phyloP scores from a whole-genome alignment of 2,888 invertebrate genomes.

The Crocallis elinguaria region DNA sequence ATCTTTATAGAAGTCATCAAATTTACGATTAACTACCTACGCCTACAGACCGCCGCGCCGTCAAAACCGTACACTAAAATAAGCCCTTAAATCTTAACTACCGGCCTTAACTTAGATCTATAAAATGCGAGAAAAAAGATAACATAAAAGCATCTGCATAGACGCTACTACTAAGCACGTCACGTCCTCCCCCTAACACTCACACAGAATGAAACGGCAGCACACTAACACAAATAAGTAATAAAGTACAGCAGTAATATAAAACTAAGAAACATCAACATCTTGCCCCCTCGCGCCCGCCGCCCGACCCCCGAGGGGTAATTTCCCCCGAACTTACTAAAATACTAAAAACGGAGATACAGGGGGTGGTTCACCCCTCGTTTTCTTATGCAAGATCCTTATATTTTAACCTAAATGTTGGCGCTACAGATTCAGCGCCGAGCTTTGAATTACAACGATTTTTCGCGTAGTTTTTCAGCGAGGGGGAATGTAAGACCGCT shows the following conservation, averaged over 20 bases:
- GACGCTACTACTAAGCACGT: slow-evolving; percentile 50
- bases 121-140: slow-evolving; percentile 43
- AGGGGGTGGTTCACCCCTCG: slow-evolving; percentile 67
- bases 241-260: slow-evolving; percentile 84
- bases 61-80: slow-evolving; percentile 41
- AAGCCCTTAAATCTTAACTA: slow-evolving; percentile 43
- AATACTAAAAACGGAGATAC: slow-evolving; percentile 85
- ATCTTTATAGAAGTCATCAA: slow-evolving; percentile 42
- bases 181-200: slow-evolving; percentile 53
- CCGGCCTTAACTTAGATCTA: slow-evolving; percentile 43
- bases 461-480: slow-evolving; percentile 39
- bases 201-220: slow-evolving; percentile 54
- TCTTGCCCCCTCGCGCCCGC: slow-evolving; percentile 64
- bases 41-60: slow-evolving; percentile 31
- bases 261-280: slow-evolving; percentile 86
- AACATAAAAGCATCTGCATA: slow-evolving; percentile 72
- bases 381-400: slow-evolving; percentile 85
- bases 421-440: slow-evolving; percentile 43
- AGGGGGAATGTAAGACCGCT: slow-evolving; percentile 20
- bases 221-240: slow-evolving; percentile 81
- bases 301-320: slow-evolving; percentile 63
- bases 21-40: slow-evolving; percentile 40
- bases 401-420: slow-evolving; percentile 83
- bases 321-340: slow-evolving; percentile 84
- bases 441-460: slow-evolving; percentile 45